phyloP scores from a whole-genome alignment of 2,888 invertebrate species.

The Dermolepida albohirtum region DNA sequence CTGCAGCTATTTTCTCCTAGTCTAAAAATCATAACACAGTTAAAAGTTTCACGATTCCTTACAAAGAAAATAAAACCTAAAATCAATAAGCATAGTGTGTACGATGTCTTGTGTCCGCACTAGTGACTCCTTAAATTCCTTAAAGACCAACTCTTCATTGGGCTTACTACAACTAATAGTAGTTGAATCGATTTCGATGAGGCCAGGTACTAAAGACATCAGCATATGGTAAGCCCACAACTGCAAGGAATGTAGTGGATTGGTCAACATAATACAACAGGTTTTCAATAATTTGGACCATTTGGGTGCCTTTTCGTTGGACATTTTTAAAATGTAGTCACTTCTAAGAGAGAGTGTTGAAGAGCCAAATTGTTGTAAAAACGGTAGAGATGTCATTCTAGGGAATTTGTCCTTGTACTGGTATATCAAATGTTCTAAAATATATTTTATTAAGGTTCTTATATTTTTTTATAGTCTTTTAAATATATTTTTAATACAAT shows the following conservation, averaged over 20 bases:
- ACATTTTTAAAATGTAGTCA: slow-evolving; percentile 45
- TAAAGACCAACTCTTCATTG: slow-evolving; percentile 63
- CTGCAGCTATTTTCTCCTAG: slow-evolving; percentile 71
- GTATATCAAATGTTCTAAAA: slow-evolving; percentile 51
- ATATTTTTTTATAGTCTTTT: no score
- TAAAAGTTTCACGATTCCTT: background rate
- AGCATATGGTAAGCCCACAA: slow-evolving; percentile 67
- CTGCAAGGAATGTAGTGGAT: slow-evolving; percentile 63
- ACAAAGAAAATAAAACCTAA: slow-evolving; percentile 63
- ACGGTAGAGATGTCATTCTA: slow-evolving; percentile 50
- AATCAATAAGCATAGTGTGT: slow-evolving; percentile 67
- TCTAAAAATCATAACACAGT: slow-evolving; percentile 60
- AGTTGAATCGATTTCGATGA: slow-evolving; percentile 65
- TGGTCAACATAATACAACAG: slow-evolving; percentile 62
- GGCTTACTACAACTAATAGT: slow-evolving; percentile 64
- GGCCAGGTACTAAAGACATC: slow-evolving; percentile 61
- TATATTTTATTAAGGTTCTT: no score
- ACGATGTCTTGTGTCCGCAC: slow-evolving; percentile 66
- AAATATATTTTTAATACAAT: no score
- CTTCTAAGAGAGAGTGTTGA: slow-evolving; percentile 53
- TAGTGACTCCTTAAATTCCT: slow-evolving; percentile 63
- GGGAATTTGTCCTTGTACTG: slow-evolving; percentile 48
- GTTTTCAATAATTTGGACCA: slow-evolving; percentile 62
- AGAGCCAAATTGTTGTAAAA: slow-evolving; percentile 58
- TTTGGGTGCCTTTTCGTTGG: slow-evolving; percentile 53